Conservation (phyloP, 2,888 invertebrate species). For the Heliconius aoede region DNA sequence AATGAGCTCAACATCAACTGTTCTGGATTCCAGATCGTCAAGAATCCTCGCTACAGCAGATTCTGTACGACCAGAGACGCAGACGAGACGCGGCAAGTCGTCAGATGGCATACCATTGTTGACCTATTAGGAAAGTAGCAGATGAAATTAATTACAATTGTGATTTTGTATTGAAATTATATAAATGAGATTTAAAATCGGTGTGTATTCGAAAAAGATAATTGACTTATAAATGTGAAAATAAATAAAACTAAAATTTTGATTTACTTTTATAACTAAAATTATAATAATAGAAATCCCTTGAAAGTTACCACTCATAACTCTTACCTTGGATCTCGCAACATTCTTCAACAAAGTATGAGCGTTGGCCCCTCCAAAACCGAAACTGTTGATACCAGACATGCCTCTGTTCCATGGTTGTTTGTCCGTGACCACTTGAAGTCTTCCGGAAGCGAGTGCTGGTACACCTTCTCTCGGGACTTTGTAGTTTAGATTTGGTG, state of each 20-base stretch:
- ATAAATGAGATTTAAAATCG: too few species aligned
- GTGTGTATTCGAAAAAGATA: too few species aligned
- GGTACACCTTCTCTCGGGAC: conserved; percentile 85
- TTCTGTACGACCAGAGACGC: conserved; percentile 91
- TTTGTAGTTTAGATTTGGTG: conserved; percentile 93
- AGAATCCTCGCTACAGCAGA: conserved; percentile 87
- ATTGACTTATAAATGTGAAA: too few species aligned
- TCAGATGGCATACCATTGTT: conserved; percentile 86
- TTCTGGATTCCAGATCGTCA: conserved; percentile 84
- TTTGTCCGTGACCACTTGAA: conserved; percentile 89
- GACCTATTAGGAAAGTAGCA: conserved; percentile 56
- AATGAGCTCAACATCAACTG: conserved; percentile 85
- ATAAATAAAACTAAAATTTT: too few species aligned
- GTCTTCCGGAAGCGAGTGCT: conserved; percentile 84
- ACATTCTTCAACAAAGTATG: conserved; percentile 87
- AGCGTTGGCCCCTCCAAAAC: conserved; percentile 95
- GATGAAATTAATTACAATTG: not conserved
- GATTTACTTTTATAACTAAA: too few species aligned
- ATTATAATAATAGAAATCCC: too few species aligned
- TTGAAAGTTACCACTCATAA: not conserved
- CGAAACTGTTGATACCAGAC: conserved; percentile 95
- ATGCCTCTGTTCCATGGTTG: conserved; percentile 88
- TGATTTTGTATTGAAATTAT: too few species aligned
- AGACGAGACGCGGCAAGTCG: conserved; percentile 88
- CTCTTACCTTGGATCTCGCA: conserved; percentile 79